Percentiles rank a stretch among this genome's conserved stretches.
Conservation (phyloP, 2,888 invertebrate genomes). For the Amphimallon solstitiale region DNA sequence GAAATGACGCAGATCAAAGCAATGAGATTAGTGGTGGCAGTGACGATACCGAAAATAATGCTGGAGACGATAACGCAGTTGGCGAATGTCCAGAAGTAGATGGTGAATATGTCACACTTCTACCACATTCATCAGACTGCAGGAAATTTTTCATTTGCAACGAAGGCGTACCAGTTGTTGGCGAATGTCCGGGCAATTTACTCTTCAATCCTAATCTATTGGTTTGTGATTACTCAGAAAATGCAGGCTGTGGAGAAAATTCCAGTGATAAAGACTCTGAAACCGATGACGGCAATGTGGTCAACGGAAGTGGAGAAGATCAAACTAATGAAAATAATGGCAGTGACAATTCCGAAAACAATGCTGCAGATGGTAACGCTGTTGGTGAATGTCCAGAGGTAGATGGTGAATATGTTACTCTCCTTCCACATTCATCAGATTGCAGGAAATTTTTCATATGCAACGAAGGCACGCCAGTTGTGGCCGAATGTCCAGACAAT, state of each 20-base stretch:
- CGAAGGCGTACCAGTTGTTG: too few species aligned
- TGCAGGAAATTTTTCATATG: constrained; percentile 36
- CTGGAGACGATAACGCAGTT: not conserved
- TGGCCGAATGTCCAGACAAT: constrained; percentile 31
- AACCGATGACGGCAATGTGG: not conserved
- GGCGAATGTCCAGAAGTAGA: not conserved
- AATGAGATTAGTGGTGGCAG: not conserved
- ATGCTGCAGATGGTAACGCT: not conserved
- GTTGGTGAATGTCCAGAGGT: constrained; percentile 7
- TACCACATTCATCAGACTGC: not conserved
- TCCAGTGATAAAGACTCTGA: not conserved
- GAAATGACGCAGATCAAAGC: not conserved
- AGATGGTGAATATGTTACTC: constrained; percentile 1
- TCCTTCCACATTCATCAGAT: constrained; percentile 29
- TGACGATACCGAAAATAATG: not conserved
- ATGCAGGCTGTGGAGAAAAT: constrained; percentile 41
- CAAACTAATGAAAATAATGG: not conserved
- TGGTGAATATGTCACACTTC: not conserved
- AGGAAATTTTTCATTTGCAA: too few species aligned
- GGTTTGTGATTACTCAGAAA: constrained; percentile 49
- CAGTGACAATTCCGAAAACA: not conserved
- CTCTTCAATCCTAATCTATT: constrained; percentile 47
- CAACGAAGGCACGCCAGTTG: constrained; percentile 22
- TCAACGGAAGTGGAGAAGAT: not conserved
- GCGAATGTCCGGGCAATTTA: constrained; percentile 48